Evolutionary conservation across 2,113 vertebrate genomes (phyloP).

Genomic region (Podocnemis expansa): DNA sequence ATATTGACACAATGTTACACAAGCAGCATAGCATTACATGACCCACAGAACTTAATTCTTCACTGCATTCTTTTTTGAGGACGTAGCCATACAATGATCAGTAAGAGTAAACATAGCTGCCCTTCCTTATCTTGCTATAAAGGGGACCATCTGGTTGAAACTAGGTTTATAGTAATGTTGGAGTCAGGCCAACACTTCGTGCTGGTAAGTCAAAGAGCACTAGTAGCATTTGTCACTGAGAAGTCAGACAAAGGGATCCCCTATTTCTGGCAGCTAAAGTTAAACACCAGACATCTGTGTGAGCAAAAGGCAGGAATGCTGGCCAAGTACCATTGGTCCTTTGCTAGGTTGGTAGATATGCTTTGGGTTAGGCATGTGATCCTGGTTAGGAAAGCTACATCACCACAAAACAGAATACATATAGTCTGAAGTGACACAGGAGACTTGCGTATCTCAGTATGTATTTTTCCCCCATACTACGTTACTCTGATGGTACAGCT

Average conservation of each 20-base stretch:
- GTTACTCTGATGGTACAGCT: not conserved
- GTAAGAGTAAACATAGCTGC: not conserved
- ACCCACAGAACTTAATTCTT: not conserved
- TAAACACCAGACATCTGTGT: not conserved
- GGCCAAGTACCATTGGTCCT: not conserved
- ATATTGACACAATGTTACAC: not conserved
- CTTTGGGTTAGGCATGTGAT: not conserved
- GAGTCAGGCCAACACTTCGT: not conserved
- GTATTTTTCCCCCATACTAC: constrained; percentile 24
- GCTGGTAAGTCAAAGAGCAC: not conserved
- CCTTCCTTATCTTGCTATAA: not conserved
- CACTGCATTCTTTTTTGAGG: not conserved
- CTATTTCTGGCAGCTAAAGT: not conserved
- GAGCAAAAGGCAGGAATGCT: not conserved
- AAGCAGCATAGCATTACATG: not conserved
- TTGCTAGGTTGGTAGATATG: not conserved
- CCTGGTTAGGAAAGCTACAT: not conserved
- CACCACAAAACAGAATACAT: not conserved
- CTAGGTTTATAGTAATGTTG: not conserved
- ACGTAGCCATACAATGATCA: accelerated
- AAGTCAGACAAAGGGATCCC: not conserved
- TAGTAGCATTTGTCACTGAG: not conserved
- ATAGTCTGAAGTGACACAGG: accelerated
- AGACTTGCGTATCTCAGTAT: not conserved
- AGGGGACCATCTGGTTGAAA: not conserved